Base-by-base conservation (phyloP, 2,113 vertebrate genomes). In the Takifugu flavidus region DNA sequence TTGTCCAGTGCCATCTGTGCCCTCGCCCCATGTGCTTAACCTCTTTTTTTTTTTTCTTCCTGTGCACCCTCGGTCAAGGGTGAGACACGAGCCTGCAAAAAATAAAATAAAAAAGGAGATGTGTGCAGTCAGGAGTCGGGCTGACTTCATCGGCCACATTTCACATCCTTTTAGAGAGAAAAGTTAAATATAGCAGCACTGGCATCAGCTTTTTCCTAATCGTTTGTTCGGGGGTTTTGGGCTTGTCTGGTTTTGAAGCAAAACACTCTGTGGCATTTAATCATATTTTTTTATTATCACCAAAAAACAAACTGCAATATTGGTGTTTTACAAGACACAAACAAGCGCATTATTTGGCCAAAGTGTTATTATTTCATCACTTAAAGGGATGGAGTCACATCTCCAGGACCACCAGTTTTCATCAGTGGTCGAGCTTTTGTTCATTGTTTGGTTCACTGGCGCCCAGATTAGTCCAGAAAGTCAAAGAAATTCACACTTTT, bases 1-100 rank as follows among this genome's bases (percentile, higher is more conserved):
- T 85, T 89, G 86, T 84, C 77, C 51, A 1, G 52, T 49, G 72
- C 84, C 84, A 87, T 86, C 82, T 89, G 86, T 74, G 82, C 73
- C 79, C 65, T 61, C 25, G 29, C 70, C 70, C 74, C 68, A 13
- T 79, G 75, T 85, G 69, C 72, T 86, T 85, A 76, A 82, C 80
- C 80, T 71, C 53, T 68, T 78, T 67, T 65, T 73, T 74, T 68
- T 74, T 81, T 78, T 74, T 79, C 74, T 56, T 65, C 55, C 74
- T 59, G 20, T 20, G 20, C 65, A 13, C 49, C 44, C 64, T 68
- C 59, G 67, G 73, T 59, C 25, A 27, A 70, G 82, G 85, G 75
- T 72, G 82, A 74, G 79, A 86, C 83, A 26, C 15, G 63, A 56
- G 80, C 66, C 67, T 77, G 72, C 79, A 45, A 46, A 69, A 29